Evolutionary conservation across 2,888 invertebrate genomes (phyloP).

Genomic region (Acanthacorydalis orientalis): DNA sequence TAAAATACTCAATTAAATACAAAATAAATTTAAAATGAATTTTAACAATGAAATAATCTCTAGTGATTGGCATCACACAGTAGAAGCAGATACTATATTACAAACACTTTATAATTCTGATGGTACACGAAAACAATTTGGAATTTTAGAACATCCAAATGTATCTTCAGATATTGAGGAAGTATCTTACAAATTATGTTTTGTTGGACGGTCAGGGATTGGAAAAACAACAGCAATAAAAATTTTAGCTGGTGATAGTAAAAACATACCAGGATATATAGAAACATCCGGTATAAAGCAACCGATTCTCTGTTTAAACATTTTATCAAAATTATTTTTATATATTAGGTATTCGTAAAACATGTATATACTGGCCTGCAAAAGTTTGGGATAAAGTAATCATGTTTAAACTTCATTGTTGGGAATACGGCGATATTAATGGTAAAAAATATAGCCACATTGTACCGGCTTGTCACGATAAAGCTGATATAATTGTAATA

Average conservation of each 20-base stretch:
- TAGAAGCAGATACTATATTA: slow-evolving; percentile 19
- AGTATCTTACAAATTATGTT: slow-evolving; percentile 35
- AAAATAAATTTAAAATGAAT: neutral
- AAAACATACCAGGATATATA: slow-evolving; percentile 19
- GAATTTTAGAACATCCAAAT: slow-evolving; percentile 33
- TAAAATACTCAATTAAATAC: too few species aligned
- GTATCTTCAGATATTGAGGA: slow-evolving; percentile 31
- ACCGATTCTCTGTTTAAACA: too few species aligned
- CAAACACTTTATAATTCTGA: slow-evolving; percentile 16
- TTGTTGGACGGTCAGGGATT: slow-evolving; percentile 33
- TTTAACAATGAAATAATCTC: slow-evolving; percentile 1
- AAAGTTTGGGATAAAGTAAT: slow-evolving; percentile 34
- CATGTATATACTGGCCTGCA: slow-evolving; percentile 36
- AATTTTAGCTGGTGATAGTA: slow-evolving; percentile 28
- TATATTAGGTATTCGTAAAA: slow-evolving; percentile 31
- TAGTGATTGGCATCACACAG: slow-evolving; percentile 19
- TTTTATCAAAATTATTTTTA: neutral
- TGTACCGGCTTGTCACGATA: slow-evolving; percentile 32
- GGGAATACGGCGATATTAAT: slow-evolving; percentile 38
- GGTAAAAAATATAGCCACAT: slow-evolving; percentile 37
- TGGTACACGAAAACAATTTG: slow-evolving; percentile 15
- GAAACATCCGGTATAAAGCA: slow-evolving; percentile 19
- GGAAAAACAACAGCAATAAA: slow-evolving; percentile 35
- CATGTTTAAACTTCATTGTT: slow-evolving; percentile 35
- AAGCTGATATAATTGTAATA: slow-evolving; percentile 32